Base-by-base conservation (phyloP, 2,797 vertebrate genomes). In the Geotria australis region DNA sequence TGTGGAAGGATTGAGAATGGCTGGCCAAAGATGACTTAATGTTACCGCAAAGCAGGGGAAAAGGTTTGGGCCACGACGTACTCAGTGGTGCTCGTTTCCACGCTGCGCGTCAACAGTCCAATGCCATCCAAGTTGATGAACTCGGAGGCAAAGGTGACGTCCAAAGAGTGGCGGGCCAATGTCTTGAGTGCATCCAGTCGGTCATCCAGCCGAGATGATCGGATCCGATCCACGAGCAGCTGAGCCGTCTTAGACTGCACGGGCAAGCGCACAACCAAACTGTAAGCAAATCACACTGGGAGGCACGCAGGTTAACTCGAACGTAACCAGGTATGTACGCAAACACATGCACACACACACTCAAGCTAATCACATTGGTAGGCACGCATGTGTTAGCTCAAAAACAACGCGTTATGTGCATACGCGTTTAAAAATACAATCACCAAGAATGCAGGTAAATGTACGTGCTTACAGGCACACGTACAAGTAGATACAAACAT, bases 111-210 rank as follows among this genome's bases (percentile, higher is more conserved):
- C 61, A 98, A 71, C 14, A 89, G 79, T 46, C 74, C 69, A 3
- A 98, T 83, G 63, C 91, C 91, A 56, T 98, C 86, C 80, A 96
- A 91, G 66, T 91, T 93, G 68, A 98, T 85, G 72, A 95, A 98
- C 70, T 98, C 91, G 0, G 83, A 73, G 48, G 91, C 91, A 12
- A 96, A 96, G 48, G 89, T 91, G 49, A 81, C 71, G 5, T 98
- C 91, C 1, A 88, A 83, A 0, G 89, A 94, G 59, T 98, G 80
- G 68, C 96, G 96, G 45, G 91, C 91, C 48, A 98, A 74, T 59
- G 95, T 85, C 68, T 98, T 98, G 62, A 98, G 76, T 60, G 91
- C 89, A 57, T 98, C 91, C 15, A 96, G 77, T 57, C 89, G 78
- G 12, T 76, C 77, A 8, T 98, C 89, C 58, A 86, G 86, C 58